phyloP scores from a whole-genome alignment of 30 jellyfish, hydroid and myxozoan genomes.

The Clytia hemisphaerica region DNA sequence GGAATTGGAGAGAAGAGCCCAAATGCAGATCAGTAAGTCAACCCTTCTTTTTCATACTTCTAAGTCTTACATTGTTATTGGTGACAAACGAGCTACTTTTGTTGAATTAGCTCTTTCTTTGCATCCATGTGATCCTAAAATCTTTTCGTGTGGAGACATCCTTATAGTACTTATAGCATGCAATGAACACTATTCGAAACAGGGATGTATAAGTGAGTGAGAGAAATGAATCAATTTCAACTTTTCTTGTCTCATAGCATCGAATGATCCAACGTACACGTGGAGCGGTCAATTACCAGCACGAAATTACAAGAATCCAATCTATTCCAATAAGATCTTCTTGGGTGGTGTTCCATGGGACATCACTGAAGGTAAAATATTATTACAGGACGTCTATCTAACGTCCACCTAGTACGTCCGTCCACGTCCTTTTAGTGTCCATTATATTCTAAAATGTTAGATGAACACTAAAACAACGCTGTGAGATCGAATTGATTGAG shows the following conservation, averaged over 20 bases:
- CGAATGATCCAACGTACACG: constrained; percentile 75
- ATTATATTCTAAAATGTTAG: neutral
- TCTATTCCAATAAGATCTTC: constrained; percentile 84
- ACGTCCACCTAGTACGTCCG: neutral
- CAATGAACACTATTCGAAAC: neutral
- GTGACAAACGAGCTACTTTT: neutral
- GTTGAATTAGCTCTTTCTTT: too few relatives aligned
- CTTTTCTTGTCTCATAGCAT: constrained; percentile 22
- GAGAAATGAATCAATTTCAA: too few relatives aligned
- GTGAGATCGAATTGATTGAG: neutral
- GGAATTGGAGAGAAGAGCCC: constrained; percentile 48
- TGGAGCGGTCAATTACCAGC: constrained; percentile 97
- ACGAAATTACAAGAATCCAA: constrained; percentile 76
- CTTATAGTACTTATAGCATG: neutral
- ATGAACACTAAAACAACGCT: neutral
- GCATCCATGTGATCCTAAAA: too few relatives aligned
- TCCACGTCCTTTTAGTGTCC: neutral
- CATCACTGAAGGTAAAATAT: constrained; percentile 75
- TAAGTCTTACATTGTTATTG: too few relatives aligned
- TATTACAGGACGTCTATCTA: neutral
- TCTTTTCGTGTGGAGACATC: too few relatives aligned
- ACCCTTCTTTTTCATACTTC: too few relatives aligned
- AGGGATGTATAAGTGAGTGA: neutral
- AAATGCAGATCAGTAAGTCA: constrained; percentile 33
- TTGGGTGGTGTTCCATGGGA: constrained; percentile 99